Conservation (phyloP, 2,888 invertebrate genomes). For the Agapetus fuscipes region DNA sequence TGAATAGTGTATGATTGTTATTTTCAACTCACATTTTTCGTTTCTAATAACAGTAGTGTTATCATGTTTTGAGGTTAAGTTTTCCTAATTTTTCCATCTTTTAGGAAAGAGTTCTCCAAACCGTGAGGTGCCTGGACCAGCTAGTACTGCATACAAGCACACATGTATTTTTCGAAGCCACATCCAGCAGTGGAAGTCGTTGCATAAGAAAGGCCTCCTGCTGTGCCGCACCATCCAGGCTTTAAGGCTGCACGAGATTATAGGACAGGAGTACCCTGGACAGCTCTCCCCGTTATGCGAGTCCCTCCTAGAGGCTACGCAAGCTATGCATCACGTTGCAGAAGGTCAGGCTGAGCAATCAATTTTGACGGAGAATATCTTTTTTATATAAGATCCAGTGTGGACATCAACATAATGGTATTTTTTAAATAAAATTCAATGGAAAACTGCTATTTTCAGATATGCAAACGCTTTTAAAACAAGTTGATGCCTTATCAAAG, state of each 20-base stretch:
- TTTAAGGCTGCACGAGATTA: slow-evolving; percentile 13
- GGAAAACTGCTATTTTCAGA: too few species aligned
- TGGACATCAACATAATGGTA: background rate
- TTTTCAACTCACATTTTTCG: background rate
- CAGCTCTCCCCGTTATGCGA: slow-evolving; percentile 5
- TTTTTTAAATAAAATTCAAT: background rate
- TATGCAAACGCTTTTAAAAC: slow-evolving; percentile 20
- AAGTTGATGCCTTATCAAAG: slow-evolving; percentile 26
- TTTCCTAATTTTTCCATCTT: slow-evolving; percentile 5
- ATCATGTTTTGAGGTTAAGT: background rate
- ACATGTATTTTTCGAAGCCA: slow-evolving; percentile 31
- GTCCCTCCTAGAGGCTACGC: slow-evolving; percentile 8
- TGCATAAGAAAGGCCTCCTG: slow-evolving; percentile 31
- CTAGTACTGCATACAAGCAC: slow-evolving; percentile 36
- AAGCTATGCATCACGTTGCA: slow-evolving; percentile 9
- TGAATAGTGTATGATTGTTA: background rate
- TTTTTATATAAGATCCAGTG: too few species aligned
- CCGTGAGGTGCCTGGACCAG: slow-evolving; percentile 32
- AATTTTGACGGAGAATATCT: too few species aligned
- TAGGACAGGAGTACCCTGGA: slow-evolving; percentile 8
- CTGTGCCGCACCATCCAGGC: slow-evolving; percentile 7
- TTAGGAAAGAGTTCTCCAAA: slow-evolving; percentile 26
- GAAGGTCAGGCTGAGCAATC: slow-evolving; percentile 8
- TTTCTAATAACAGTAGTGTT: background rate
- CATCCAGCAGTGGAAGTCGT: slow-evolving; percentile 31